phyloP scores from a whole-genome alignment of 2,888 invertebrate genomes.

The Phrixothrix hirtus region DNA sequence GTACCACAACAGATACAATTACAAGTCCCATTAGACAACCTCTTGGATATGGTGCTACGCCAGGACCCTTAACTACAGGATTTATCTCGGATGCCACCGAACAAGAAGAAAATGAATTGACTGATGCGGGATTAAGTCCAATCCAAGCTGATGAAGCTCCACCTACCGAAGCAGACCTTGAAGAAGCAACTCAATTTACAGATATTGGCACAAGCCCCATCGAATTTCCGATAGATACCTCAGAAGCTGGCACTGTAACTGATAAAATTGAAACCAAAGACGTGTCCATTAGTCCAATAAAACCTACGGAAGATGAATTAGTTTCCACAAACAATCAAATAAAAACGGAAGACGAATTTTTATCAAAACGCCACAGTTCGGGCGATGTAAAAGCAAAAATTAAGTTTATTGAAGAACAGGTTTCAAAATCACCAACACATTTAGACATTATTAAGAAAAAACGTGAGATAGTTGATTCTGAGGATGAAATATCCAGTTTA shows the following conservation, averaged over 20 bases:
- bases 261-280: constrained; percentile 60
- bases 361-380: constrained; percentile 52
- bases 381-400: constrained; percentile 63
- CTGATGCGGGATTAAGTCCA: constrained; percentile 62
- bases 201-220: constrained; percentile 60
- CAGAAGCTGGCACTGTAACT: constrained; percentile 59
- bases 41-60: constrained; percentile 48
- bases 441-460: constrained; percentile 46
- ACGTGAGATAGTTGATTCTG: constrained; percentile 50
- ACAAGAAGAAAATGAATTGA: constrained; percentile 59
- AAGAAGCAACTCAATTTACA: constrained; percentile 54
- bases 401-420: constrained; percentile 60
- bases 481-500: constrained; percentile 55
- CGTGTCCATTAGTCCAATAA: constrained; percentile 60
- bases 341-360: constrained; percentile 51
- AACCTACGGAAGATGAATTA: constrained; percentile 47
- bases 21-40: constrained; percentile 55
- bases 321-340: constrained; percentile 35
- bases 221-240: constrained; percentile 58
- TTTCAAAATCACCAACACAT: constrained; percentile 49
- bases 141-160: constrained; percentile 59
- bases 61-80: constrained; percentile 54
- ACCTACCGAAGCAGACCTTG: constrained; percentile 49
- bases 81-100: constrained; percentile 56
- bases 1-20: constrained; percentile 56